Base-by-base conservation (phyloP, 2,113 vertebrate species). In the Scolopax mira region DNA sequence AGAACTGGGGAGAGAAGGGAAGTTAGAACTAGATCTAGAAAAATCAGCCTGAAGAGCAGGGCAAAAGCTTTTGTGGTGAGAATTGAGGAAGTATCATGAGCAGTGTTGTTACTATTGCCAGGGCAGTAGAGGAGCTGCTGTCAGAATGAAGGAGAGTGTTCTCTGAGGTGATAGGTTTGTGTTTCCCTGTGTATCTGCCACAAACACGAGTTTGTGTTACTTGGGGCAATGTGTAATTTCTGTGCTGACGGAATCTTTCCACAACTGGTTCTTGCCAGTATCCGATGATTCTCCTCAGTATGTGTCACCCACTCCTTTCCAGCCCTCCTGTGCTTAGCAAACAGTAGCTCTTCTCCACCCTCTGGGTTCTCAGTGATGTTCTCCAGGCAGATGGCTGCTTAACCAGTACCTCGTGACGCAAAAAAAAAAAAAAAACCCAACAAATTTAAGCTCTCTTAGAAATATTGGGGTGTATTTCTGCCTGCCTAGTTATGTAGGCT, bases 281-380 rank as follows among this genome's bases (percentile, higher is more conserved):
- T 27, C 62, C 0, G 0, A 49, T 61, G 60, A 69, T 88, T 41
- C 62, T 93, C 18, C 88, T 83, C 57, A 1, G 46, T 22, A 7
- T 91, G 80, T 91, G 72, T 92, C 79, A 85, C 85, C 58, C 62
- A 28, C 24, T 55, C 44, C 83, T 70, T 58, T n/a, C 71, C 71
- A 88, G 88, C 19, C 74, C 46, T 60, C 1, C 0, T 35, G 44
- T 33, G 66, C 52, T 85, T 15, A 75, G 48, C 62, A 65, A 9
- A n/a, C 73, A 58, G 78, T 25, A 82, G 75, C 78, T 79, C 70
- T 79, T 79, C 71, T 88, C 74, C 31, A 22, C 48, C 66, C 57
- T 2, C 0, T 1, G 22, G 61, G 58, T 60, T 49, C 41, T 66
- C 15, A 1, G 17, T 28, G 35, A 4, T 0, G 33, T 51, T 74